Conservation (phyloP, 2,888 invertebrate genomes). For the Agrotis clavis region DNA sequence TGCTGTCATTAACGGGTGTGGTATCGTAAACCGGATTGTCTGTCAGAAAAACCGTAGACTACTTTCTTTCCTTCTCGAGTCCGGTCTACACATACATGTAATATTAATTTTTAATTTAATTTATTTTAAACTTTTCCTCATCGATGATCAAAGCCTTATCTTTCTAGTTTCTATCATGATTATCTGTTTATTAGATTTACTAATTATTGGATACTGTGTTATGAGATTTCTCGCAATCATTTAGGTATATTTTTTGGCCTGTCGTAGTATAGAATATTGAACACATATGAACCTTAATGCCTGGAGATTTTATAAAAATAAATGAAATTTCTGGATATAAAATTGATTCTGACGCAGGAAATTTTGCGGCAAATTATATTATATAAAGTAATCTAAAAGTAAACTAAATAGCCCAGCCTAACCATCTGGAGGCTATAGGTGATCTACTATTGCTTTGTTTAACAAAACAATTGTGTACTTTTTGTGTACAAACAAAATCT, state of each 20-base stretch:
- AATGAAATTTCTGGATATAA: not conserved
- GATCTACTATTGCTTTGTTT: not conserved
- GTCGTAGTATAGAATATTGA: not conserved
- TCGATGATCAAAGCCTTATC: not conserved
- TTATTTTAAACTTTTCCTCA: conserved; percentile 45
- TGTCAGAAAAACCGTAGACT: conserved; percentile 55
- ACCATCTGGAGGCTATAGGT: not conserved
- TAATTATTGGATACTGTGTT: not conserved
- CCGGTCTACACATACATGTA: conserved; percentile 33
- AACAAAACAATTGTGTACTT: not conserved
- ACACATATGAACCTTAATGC: not conserved
- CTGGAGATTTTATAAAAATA: not conserved
- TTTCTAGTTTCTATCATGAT: not conserved
- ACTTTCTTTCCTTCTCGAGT: conserved; percentile 62
- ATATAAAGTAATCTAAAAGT: not conserved
- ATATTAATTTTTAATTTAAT: conserved; percentile 55
- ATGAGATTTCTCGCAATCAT: not conserved
- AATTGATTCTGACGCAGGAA: not conserved
- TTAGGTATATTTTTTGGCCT: not conserved
- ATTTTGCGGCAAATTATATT: not conserved
- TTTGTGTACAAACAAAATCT: not conserved
- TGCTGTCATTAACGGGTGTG: conserved; percentile 42
- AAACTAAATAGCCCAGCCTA: not conserved
- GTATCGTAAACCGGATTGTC: conserved; percentile 56
- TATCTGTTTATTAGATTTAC: not conserved